phyloP scores from a whole-genome alignment of 2,113 vertebrate genomes.

The Balaeniceps rex region DNA sequence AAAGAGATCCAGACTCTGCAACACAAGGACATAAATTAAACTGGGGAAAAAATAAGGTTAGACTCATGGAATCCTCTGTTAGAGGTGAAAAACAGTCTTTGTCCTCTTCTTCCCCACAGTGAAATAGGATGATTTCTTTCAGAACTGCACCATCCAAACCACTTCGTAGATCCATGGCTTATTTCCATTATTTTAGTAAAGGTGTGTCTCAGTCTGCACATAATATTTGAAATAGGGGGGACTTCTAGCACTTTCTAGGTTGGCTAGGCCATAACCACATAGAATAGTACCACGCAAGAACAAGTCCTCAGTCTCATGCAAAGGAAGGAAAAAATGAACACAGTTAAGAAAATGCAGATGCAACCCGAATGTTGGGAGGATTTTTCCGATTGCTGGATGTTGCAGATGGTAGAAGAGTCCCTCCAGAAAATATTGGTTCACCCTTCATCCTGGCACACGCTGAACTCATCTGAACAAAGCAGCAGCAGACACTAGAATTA shows the following conservation, averaged over 20 bases:
- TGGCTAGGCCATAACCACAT: neutral
- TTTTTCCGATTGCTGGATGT: neutral
- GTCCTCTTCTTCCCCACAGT: neutral
- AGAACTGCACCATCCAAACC: neutral
- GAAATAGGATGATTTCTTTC: neutral
- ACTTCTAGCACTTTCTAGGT: neutral
- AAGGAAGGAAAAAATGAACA: neutral
- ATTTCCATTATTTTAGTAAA: constrained; percentile 10
- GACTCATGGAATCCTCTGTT: neutral
- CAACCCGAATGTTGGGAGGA: neutral
- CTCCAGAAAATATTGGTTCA: neutral
- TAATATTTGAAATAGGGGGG: neutral
- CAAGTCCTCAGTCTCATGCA: neutral
- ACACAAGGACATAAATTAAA: neutral
- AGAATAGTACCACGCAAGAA: neutral
- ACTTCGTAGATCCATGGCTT: neutral
- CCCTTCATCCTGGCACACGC: neutral
- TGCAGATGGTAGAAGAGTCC: neutral
- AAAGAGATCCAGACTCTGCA: neutral
- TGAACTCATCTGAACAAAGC: neutral
- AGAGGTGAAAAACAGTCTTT: neutral
- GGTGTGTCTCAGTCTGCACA: neutral
- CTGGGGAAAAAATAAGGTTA: neutral
- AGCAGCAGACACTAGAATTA: neutral
- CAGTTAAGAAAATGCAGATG: constrained; percentile 5